Base-by-base conservation (phyloP, 2,797 vertebrate genomes). In the Scyliorhinus canicula region DNA sequence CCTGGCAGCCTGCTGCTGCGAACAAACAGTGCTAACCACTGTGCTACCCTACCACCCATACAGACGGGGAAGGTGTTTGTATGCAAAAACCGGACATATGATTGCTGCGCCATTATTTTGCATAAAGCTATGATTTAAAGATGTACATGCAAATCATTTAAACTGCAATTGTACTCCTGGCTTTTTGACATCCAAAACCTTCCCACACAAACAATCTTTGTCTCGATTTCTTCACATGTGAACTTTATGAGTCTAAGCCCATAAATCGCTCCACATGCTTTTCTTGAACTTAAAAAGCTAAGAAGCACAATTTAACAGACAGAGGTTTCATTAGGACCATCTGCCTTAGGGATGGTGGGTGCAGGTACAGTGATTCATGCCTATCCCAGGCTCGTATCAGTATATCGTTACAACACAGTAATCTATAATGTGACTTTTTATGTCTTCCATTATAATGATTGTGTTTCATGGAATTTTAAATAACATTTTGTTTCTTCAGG, bases 351-450 rank as follows among this genome's bases (percentile, higher is more conserved):
- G 57, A 93, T 44, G 1, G n/a, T 65, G 60, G 85, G 57, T 11
- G 40, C 90, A 93, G 31, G 67, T 40, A 67, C 40, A 67, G 21
- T 44, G 90, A 93, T 65, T 93, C 67, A 93, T 93, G 40, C 21
- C 47, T 67, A 93, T 47, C 90, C 26, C 47, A 93, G 67, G 52
- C 40, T 52, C 12, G n/a, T 7, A 35, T 93, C 67, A 93, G 21
- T 93, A 44, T 67, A 24, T 93, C 24, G 63, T 67, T 67, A 93
- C 28, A 93, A 47, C 90, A 93, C 24, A 28, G 90, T 93, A 67
- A 93, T 93, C 57, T 67, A 93, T 67, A 93, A 93, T 93, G 40
- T 67, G 63, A 67, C 60, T 47, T 67, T 55, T 93, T n/a, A 90
- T 90, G 35, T n/a, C 12, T 60, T 19, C 86, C 60, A 60, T 47